phyloP scores from a whole-genome alignment of 1,140 invertebrate species.

The Magallana gigas region DNA sequence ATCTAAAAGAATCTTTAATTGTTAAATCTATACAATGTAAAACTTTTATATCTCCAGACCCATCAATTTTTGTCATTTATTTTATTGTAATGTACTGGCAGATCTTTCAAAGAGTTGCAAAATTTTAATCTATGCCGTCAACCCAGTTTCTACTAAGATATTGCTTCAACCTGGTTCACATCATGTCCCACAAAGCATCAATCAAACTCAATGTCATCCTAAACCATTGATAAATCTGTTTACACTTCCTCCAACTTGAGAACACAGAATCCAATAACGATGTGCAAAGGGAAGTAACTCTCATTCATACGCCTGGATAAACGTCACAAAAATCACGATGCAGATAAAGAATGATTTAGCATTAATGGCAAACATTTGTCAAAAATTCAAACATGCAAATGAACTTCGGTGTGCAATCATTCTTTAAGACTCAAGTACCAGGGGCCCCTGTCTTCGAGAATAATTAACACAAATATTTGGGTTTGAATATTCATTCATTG shows the following conservation, averaged over 20 bases:
- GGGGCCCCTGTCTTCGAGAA: neutral
- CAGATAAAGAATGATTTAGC: constrained; percentile 18
- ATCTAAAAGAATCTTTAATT: no score
- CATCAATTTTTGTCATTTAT: no score
- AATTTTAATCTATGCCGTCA: no score
- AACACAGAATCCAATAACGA: neutral
- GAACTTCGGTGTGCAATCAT: neutral
- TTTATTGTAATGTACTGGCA: no score
- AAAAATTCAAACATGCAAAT: constrained; percentile 29
- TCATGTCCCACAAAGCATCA: no score
- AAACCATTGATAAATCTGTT: neutral
- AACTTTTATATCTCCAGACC: no score
- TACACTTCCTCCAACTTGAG: neutral
- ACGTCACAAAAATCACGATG: neutral
- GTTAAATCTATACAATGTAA: no score
- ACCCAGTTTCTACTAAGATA: no score
- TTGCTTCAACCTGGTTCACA: no score
- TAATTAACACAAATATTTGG: constrained; percentile 35
- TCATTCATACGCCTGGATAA: neutral
- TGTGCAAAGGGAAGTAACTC: constrained; percentile 23
- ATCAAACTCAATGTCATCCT: neutral
- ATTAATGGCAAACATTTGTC: constrained; percentile 1
- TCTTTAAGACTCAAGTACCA: neutral
- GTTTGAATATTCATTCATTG: constrained; percentile 32
- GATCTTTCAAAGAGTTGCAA: no score